Conservation (phyloP, 64 coral and sea anemone species). For the Dendrophyllia cribrosa region DNA sequence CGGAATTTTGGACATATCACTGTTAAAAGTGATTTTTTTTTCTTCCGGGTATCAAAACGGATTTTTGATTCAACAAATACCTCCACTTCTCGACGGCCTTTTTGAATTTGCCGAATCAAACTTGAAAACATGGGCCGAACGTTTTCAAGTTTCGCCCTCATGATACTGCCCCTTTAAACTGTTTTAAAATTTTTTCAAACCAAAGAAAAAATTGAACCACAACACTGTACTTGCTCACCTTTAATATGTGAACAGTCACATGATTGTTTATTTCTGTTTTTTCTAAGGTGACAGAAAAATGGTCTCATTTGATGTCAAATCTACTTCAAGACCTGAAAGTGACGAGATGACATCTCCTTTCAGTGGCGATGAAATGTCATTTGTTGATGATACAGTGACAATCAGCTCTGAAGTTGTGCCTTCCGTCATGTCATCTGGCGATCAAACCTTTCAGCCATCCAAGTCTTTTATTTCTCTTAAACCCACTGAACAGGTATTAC, state of each 20-base stretch:
- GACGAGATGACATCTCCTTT: neutral
- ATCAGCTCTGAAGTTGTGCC: neutral
- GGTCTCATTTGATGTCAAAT: constrained; percentile 19
- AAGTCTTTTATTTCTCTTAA: constrained; percentile 19
- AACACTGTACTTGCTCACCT: no score
- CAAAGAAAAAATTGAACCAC: no score
- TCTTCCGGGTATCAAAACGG: no score
- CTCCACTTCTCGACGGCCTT: no score
- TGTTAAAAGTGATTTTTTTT: no score
- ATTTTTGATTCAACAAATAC: no score
- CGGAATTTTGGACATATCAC: no score
- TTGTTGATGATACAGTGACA: constrained; percentile 11
- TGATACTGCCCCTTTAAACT: no score
- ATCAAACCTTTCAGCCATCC: neutral
- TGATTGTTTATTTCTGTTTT: neutral
- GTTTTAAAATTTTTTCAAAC: no score
- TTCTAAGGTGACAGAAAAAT: constrained; percentile 24
- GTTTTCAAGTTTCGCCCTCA: no score
- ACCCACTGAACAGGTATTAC: constrained; percentile 20
- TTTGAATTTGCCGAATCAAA: no score
- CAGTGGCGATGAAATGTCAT: neutral
- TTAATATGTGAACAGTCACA: neutral
- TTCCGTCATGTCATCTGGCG: neutral
- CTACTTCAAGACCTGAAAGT: neutral
- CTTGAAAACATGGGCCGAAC: no score